Evolutionary conservation across 2,888 invertebrate genomes (phyloP).

Genomic region (Lasioglossum leucozonium): DNA sequence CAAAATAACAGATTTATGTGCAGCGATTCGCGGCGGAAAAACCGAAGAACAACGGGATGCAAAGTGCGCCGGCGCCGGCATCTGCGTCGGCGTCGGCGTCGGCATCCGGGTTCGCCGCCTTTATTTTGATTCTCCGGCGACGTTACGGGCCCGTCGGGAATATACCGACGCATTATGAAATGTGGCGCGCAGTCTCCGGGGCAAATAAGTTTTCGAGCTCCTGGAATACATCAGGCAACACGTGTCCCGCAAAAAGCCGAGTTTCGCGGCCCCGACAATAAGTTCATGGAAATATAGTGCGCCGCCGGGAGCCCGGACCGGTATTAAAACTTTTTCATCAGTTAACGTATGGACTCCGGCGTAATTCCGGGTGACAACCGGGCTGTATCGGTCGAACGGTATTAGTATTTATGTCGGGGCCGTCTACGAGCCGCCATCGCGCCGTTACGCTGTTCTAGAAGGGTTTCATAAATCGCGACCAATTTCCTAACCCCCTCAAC

Average conservation of each 20-base stretch:
- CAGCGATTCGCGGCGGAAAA: slow-evolving; percentile 8
- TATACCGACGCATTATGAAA: slow-evolving; percentile 74
- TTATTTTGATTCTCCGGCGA: slow-evolving; percentile 71
- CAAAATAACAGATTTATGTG: slow-evolving; percentile 25
- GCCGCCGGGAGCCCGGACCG: slow-evolving; percentile 71
- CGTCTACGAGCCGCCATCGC: neutral
- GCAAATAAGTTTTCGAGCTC: slow-evolving; percentile 78
- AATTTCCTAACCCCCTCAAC: neutral
- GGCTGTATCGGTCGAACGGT: slow-evolving; percentile 28
- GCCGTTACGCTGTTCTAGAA: neutral
- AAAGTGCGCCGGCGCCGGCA: neutral
- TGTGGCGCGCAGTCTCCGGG: slow-evolving; percentile 73
- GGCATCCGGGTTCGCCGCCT: slow-evolving; percentile 51
- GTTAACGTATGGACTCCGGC: slow-evolving; percentile 74
- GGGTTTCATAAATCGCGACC: neutral
- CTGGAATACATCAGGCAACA: slow-evolving; percentile 79
- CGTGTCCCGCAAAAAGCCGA: slow-evolving; percentile 81
- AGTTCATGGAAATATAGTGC: slow-evolving; percentile 80
- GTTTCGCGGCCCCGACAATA: slow-evolving; percentile 76
- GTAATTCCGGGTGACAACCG: slow-evolving; percentile 59
- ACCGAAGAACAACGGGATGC: slow-evolving; percentile 25
- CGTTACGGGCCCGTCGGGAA: slow-evolving; percentile 64
- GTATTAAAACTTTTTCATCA: slow-evolving; percentile 80
- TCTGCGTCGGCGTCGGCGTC: slow-evolving; percentile 9
- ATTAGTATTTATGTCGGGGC: slow-evolving; percentile 19